Evolutionary conservation across 1,140 invertebrate genomes (phyloP).

Genomic region (Temnothorax curvispinosus): DNA sequence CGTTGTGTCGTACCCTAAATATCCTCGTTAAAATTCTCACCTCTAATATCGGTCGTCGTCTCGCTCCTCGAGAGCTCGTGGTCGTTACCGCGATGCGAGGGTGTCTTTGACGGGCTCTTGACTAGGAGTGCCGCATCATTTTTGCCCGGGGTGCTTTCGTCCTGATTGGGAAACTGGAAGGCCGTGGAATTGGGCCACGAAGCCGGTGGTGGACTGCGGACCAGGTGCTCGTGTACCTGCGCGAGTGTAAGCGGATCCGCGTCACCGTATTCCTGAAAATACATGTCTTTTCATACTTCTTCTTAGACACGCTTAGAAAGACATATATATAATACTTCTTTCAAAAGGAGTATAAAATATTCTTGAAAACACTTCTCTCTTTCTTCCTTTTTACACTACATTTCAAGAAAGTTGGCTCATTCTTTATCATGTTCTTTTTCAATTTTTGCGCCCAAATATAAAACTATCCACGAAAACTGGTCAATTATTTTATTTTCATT

Average conservation of each 20-base stretch:
- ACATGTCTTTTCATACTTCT: background rate
- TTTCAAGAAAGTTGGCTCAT: background rate
- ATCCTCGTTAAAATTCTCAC: slow-evolving; percentile 64
- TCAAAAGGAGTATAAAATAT: background rate
- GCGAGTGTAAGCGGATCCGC: slow-evolving; percentile 90
- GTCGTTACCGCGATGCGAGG: slow-evolving; percentile 73
- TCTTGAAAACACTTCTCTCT: background rate
- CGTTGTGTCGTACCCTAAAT: background rate
- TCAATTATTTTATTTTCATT: background rate
- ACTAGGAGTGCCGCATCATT: slow-evolving; percentile 66
- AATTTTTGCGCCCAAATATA: background rate
- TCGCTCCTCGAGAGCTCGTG: slow-evolving; percentile 82
- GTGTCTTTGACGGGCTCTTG: slow-evolving; percentile 78
- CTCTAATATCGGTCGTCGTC: slow-evolving; percentile 81
- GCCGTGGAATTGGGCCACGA: slow-evolving; percentile 87
- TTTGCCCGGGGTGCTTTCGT: slow-evolving; percentile 62
- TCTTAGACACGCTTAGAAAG: background rate
- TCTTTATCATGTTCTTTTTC: background rate
- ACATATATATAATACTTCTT: background rate
- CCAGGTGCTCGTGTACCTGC: slow-evolving; percentile 93
- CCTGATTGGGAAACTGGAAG: slow-evolving; percentile 82
- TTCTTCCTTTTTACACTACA: background rate
- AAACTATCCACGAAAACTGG: background rate
- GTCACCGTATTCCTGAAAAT: slow-evolving; percentile 88
- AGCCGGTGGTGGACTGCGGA: slow-evolving; percentile 92